These are phyloP conservation scores for Camponotus fellah DNA, from an alignment of 2,888 invertebrate genomes.

Conservation along the genomic window DNA sequence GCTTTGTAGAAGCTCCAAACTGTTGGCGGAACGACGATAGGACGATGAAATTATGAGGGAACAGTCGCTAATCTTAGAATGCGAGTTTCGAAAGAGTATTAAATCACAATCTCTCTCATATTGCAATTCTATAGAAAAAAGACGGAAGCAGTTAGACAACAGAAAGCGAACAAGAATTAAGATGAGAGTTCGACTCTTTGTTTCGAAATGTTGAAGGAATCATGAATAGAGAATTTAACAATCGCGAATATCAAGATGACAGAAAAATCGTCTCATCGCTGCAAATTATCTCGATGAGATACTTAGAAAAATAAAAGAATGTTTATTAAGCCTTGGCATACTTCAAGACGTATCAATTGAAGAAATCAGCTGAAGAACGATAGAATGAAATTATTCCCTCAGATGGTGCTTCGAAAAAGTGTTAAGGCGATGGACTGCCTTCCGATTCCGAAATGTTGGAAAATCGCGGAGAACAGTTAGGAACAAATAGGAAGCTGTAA, in stretches of 20 bases:
- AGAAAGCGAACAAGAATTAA: neutral
- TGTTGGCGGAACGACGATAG: slow-evolving; percentile 1
- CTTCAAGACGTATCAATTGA: neutral
- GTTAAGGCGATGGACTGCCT: neutral
- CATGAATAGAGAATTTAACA: neutral
- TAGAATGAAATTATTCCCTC: neutral
- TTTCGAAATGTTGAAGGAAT: slow-evolving; percentile 1
- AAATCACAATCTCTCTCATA: slow-evolving; percentile 20
- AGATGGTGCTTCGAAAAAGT: slow-evolving; percentile 33
- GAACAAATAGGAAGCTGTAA: slow-evolving; percentile 43
- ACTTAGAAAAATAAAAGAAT: neutral
- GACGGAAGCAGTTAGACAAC: neutral
- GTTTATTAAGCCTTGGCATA: neutral
- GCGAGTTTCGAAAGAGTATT: slow-evolving; percentile 11
- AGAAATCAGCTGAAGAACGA: neutral
- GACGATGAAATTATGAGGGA: neutral
- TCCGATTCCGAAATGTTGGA: neutral
- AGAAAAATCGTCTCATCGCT: neutral
- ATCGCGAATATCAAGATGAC: neutral
- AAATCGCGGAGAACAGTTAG: slow-evolving; percentile 30
- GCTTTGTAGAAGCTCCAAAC: slow-evolving; percentile 46
- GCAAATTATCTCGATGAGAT: neutral
- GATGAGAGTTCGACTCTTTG: neutral
- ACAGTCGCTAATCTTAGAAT: slow-evolving; percentile 21
- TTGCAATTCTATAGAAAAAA: slow-evolving; percentile 19